phyloP scores from a whole-genome alignment of 2,888 invertebrate species.

The Acheta domesticus region DNA sequence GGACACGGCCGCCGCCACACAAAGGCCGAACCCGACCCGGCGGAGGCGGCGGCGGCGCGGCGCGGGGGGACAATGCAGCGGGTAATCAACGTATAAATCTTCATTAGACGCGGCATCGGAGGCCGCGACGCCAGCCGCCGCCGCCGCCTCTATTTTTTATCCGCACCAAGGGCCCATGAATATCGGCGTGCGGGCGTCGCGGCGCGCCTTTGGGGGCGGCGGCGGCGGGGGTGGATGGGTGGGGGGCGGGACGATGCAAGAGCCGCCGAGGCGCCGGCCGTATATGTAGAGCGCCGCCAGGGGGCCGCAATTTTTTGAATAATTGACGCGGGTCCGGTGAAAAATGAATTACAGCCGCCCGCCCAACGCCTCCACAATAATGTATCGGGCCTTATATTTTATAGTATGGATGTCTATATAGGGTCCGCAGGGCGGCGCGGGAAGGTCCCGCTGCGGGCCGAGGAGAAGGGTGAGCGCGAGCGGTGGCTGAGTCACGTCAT shows the following conservation, averaged over 20 bases:
- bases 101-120: constrained; percentile 39
- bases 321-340: constrained; percentile 55
- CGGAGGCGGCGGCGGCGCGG: no score
- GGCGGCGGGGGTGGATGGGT: no score
- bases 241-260: background rate
- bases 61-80: no score
- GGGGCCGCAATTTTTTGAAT: constrained; percentile 54
- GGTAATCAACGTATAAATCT: constrained; percentile 45
- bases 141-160: background rate
- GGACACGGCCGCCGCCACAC: no score
- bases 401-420: constrained; percentile 26
- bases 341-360: constrained; percentile 51
- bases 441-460: background rate
- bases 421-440: background rate
- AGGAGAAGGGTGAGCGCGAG: background rate
- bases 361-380: constrained; percentile 33
- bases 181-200: no score
- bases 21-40: no score
- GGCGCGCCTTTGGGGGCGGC: no score
- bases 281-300: constrained; percentile 39
- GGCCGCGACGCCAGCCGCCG: background rate
- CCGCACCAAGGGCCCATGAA: no score
- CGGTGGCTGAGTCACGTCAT: constrained; percentile 19
- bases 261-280: background rate
- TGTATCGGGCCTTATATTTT: constrained; percentile 37